phyloP scores from a whole-genome alignment of 2,888 invertebrate genomes.

The Eulithis prunata region DNA sequence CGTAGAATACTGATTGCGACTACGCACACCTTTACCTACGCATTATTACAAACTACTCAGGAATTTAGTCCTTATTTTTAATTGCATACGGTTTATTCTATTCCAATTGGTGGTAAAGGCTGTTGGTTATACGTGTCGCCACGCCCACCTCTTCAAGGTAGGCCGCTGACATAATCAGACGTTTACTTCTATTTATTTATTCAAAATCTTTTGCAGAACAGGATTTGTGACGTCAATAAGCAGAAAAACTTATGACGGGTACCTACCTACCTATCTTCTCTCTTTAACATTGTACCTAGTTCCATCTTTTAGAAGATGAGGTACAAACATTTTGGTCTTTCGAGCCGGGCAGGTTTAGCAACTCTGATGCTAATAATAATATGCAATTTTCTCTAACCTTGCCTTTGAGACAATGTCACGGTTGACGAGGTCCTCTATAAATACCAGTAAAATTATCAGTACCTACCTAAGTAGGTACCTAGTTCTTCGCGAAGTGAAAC shows the following conservation, averaged over 20 bases:
- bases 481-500: constrained; percentile 20
- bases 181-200: constrained; percentile 23
- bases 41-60: constrained; percentile 12
- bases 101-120: constrained; percentile 22
- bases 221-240: constrained; percentile 20
- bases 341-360: constrained; percentile 1
- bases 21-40: constrained; percentile 20
- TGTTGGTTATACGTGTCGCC: constrained; percentile 24
- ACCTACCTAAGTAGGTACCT: background rate
- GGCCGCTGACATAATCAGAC: constrained; percentile 32
- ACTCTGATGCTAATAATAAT: background rate
- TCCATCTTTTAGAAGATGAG: background rate
- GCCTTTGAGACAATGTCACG: constrained; percentile 27
- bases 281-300: background rate
- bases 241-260: constrained; percentile 4
- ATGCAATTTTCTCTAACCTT: constrained; percentile 21
- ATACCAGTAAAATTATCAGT: constrained; percentile 1
- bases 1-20: constrained; percentile 22
- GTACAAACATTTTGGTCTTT: constrained; percentile 3
- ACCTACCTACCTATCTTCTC: too few relatives aligned
- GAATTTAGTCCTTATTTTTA: constrained; percentile 27
- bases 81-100: constrained; percentile 25
- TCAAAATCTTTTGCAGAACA: constrained; percentile 16
- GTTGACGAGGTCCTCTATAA: background rate
- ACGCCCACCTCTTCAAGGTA: constrained; percentile 36